Conservation (phyloP, 2,797 vertebrate species). For the Cossypha polioptera region DNA sequence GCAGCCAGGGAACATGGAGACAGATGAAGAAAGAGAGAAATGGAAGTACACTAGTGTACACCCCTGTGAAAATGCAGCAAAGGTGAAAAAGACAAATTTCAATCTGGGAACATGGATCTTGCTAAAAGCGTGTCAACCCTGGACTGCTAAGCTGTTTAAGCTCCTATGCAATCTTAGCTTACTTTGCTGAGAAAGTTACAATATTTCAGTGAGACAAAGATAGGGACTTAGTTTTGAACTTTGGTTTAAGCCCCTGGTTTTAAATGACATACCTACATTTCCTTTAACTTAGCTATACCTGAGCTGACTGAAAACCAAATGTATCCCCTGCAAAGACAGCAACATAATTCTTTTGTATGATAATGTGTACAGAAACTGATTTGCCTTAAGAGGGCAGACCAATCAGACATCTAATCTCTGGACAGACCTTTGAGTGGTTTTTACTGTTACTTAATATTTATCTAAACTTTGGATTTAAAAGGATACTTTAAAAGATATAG, state of each 20-base stretch:
- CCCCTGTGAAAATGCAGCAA: not conserved
- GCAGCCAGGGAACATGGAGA: not conserved
- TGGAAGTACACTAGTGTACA: not conserved
- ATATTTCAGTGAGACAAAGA: not conserved
- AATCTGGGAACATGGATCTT: not conserved
- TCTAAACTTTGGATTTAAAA: not conserved
- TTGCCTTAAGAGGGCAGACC: not conserved
- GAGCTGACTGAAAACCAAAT: not conserved
- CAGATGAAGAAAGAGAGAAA: not conserved
- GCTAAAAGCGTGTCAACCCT: not conserved
- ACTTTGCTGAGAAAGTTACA: not conserved
- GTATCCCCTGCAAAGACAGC: not conserved
- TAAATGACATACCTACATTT: not conserved
- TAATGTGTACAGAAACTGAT: not conserved
- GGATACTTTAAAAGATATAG: not conserved
- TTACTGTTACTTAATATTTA: not conserved
- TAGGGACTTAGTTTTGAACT: not conserved
- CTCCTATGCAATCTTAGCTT: not conserved
- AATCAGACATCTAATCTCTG: not conserved
- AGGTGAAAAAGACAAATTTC: not conserved
- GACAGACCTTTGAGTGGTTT: not conserved
- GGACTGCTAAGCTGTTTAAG: not conserved
- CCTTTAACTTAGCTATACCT: not conserved
- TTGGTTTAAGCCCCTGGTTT: not conserved
- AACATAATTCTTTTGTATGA: not conserved